Base-by-base conservation (phyloP, 2,797 vertebrate genomes). In the Lepilemur septentrionalis region DNA sequence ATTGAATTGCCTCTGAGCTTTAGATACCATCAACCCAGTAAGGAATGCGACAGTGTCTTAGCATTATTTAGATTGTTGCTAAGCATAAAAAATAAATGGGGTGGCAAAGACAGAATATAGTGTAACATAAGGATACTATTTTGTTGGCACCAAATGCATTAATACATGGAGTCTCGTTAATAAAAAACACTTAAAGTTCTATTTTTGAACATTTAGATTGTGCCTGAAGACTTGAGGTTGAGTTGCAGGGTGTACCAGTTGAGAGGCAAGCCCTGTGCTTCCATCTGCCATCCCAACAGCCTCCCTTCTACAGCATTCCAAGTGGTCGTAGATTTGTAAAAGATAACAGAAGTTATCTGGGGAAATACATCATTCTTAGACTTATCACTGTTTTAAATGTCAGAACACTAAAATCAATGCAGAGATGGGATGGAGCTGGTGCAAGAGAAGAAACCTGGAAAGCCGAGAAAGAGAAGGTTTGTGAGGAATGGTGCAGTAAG, bases 251-350 rank as follows among this genome's bases (percentile, higher is more conserved):
- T 30, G 80, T 61, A 81, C 84, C 13, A 50, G 7, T 63, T 67
- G 32, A 65, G 48, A 85, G 32, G n/a, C n/a, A 85, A 28, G n/a
- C n/a, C 63, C n/a, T 55, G n/a, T 85, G n/a, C 25, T 83, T 41
- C 48, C n/a, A 88, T 50, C 52, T 80, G 20, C 17, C 43, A 70
- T 69, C 73, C 38, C 70, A 89, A 14, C 4, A 43, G 52, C 32
- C 85, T 88, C 55, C 48, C 38, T 92, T 92, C 38, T 94, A 38
- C 4, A 73, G 13, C 28, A 22, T 93, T 92, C 35, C 43, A 79
- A 82, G 43, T 88, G 12, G 85, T 46, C 82, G 79, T 13, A 75
- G 69, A 75, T 87, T 78, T 95, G 12, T 80, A 80, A 95, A 95
- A 92, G 28, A 35, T 79, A 70, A 28, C 32, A 3, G 52, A 81